Conservation (phyloP, 2,113 vertebrate genomes). For the Puntigrus tetrazona region DNA sequence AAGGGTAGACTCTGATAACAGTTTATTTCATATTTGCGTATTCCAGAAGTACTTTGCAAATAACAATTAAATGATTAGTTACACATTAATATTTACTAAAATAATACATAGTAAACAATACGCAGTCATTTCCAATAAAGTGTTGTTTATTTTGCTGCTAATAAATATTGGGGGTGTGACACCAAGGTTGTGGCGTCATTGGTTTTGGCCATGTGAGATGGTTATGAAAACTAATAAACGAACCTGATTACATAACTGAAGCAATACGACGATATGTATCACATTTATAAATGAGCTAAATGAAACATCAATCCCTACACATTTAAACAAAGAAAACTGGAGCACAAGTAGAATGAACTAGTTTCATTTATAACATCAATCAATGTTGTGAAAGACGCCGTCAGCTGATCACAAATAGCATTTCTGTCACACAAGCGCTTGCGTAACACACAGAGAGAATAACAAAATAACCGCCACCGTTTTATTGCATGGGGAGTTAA, state of each 20-base stretch:
- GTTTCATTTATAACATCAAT: slow-evolving; percentile 8
- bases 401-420: background rate
- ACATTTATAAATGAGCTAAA: background rate
- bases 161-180: background rate
- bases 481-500: background rate
- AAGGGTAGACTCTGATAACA: background rate
- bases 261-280: background rate
- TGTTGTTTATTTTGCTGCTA: background rate
- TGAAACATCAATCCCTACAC: background rate
- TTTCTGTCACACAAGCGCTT: slow-evolving; percentile 12
- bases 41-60: background rate
- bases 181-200: background rate
- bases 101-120: background rate
- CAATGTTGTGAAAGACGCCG: background rate
- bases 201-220: background rate
- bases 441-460: slow-evolving; percentile 23
- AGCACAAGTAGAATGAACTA: background rate
- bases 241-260: background rate
- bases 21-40: background rate
- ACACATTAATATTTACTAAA: background rate
- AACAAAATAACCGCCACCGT: background rate
- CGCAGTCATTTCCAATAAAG: no score
- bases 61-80: background rate
- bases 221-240: background rate
- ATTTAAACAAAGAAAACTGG: background rate